Evolutionary conservation across 2,113 vertebrate genomes (phyloP).

Genomic region (Perca schrenkii): DNA sequence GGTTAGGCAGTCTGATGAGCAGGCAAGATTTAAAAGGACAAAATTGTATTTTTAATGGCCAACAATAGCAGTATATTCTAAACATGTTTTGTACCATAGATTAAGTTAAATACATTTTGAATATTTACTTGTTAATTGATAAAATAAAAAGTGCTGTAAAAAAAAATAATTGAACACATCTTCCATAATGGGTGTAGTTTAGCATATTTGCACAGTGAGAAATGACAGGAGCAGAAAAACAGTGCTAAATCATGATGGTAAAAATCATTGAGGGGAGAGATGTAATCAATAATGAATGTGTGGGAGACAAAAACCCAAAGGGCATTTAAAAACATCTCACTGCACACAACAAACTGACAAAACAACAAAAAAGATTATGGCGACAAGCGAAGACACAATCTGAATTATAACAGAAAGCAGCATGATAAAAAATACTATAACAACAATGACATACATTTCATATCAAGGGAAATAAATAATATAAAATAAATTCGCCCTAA

Average conservation of each 20-base stretch:
- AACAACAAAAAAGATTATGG: conserved; percentile 43
- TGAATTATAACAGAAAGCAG: conserved; percentile 19
- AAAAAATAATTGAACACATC: background rate
- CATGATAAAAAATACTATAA: conserved; percentile 39
- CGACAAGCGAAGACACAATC: conserved; percentile 19
- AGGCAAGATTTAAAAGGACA: background rate
- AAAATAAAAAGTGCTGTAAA: background rate
- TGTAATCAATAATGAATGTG: conserved; percentile 47
- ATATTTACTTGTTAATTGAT: background rate
- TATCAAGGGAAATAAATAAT: conserved; percentile 11
- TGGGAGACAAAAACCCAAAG: conserved; percentile 47
- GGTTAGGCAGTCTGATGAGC: conserved; percentile 1
- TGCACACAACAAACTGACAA: conserved; percentile 35
- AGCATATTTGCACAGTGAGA: conserved; percentile 14
- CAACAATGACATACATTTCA: conserved; percentile 27
- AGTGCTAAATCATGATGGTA: conserved; percentile 20
- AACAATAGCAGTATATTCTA: background rate
- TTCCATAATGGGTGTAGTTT: background rate
- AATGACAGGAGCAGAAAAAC: conserved; percentile 24
- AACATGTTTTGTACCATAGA: background rate
- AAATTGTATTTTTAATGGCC: background rate
- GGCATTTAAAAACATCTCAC: conserved; percentile 28
- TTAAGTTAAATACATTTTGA: background rate
- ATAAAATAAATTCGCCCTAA: background rate
- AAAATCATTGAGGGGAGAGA: conserved; percentile 22